Conservation (phyloP, 2,888 invertebrate genomes). For the Heliconius erato region DNA sequence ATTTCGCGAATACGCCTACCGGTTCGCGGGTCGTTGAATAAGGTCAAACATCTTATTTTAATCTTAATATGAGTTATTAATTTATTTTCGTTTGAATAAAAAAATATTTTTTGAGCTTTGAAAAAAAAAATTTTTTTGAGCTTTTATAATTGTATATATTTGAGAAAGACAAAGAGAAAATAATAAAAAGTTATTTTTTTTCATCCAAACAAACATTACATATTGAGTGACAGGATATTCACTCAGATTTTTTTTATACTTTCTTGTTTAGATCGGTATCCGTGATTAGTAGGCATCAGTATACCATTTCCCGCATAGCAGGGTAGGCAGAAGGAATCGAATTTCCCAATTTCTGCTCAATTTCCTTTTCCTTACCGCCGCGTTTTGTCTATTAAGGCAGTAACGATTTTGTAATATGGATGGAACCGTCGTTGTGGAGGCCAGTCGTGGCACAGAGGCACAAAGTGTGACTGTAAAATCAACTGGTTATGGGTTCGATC, state of each 20-base stretch:
- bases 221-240: neutral
- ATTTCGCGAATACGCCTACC: neutral
- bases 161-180: too few relatives aligned
- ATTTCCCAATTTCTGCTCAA: neutral
- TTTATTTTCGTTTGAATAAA: neutral
- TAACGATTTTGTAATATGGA: neutral
- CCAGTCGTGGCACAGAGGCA: too few relatives aligned
- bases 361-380: neutral
- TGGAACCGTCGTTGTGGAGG: neutral
- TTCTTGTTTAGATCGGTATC: too few relatives aligned
- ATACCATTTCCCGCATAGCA: neutral
- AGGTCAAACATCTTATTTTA: neutral
- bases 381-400: too few relatives aligned
- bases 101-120: too few relatives aligned
- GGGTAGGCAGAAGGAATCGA: neutral
- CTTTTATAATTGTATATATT: neutral
- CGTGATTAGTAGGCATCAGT: too few relatives aligned
- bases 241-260: neutral
- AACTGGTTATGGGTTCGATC: too few relatives aligned
- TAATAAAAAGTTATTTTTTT: neutral
- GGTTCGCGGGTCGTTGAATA: neutral
- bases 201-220: neutral
- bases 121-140: too few relatives aligned
- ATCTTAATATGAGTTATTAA: neutral
- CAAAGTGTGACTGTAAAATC: too few relatives aligned